A percentile compares a stretch with the other conserved stretches of the same genome.
These are phyloP conservation scores for Penaeus japonicus DNA, from an alignment of 1,140 invertebrate genomes.

Conservation along the genomic window DNA sequence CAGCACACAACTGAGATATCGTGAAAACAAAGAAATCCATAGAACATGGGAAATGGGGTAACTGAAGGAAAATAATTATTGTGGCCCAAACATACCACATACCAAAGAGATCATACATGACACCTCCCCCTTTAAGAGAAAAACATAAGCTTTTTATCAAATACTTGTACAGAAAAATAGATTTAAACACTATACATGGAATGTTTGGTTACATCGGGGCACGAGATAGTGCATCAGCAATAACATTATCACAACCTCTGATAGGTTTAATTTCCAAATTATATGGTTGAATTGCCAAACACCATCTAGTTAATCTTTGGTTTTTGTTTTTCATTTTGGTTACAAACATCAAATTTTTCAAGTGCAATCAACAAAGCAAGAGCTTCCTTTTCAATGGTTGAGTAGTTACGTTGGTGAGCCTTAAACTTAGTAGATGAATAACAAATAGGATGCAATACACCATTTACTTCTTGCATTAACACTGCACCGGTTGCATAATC, in stretches of 20 bases:
- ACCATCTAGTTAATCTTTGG: no score
- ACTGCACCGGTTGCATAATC: constrained; percentile 9
- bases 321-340: background rate
- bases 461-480: background rate
- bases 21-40: no score
- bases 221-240: background rate
- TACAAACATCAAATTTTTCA: constrained; percentile 8
- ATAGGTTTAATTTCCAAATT: background rate
- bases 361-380: background rate
- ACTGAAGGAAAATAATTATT: no score
- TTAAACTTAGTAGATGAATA: background rate
- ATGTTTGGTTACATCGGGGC: no score
- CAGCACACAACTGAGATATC: no score
- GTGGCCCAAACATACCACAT: no score
- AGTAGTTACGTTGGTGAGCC: background rate
- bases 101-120: no score
- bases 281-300: constrained; percentile 10
- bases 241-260: background rate
- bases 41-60: no score
- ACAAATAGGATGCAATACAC: background rate
- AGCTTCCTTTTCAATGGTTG: background rate
- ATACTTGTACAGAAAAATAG: no score
- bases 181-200: no score
- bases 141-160: no score
- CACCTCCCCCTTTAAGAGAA: no score